These are phyloP conservation scores for Ceratina australensis DNA, from an alignment of 1,140 invertebrate genomes.

Conservation along the genomic window DNA sequence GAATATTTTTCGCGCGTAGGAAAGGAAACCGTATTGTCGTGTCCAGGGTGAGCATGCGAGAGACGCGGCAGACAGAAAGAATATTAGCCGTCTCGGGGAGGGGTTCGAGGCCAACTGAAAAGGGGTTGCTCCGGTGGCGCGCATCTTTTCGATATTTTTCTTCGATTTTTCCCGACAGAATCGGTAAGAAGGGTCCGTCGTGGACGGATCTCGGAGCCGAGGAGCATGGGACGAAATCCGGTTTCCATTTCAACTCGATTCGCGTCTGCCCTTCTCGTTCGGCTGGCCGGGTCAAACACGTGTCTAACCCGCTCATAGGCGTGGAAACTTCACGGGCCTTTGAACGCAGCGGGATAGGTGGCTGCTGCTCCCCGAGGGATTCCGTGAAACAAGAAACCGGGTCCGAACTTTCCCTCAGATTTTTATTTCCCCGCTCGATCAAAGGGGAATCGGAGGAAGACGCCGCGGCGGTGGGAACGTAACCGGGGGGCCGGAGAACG, in stretches of 20 bases:
- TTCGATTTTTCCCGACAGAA: slow-evolving; percentile 24
- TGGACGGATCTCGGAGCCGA: background rate
- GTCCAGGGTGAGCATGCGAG: background rate
- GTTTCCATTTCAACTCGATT: slow-evolving; percentile 37
- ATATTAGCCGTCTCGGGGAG: background rate
- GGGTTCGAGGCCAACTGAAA: background rate
- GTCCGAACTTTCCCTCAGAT: background rate
- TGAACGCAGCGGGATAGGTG: too few species aligned
- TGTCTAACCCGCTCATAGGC: slow-evolving; percentile 25
- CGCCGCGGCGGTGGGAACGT: background rate
- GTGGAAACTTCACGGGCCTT: slow-evolving; percentile 23
- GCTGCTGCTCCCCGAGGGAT: background rate
- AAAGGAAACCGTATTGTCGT: background rate
- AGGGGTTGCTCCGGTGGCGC: background rate
- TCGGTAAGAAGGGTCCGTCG: background rate
- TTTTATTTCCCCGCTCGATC: background rate
- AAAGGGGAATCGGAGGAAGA: background rate
- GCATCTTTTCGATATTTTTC: slow-evolving; percentile 14
- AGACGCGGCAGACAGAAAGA: slow-evolving; percentile 17
- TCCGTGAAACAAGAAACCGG: background rate
- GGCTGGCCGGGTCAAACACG: slow-evolving; percentile 38
- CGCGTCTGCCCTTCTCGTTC: slow-evolving; percentile 1
- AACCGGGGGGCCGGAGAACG: too few species aligned
- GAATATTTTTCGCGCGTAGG: background rate
- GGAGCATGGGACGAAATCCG: slow-evolving; percentile 32